A percentile compares a stretch with the other conserved stretches of the same genome.
Conservation (phyloP, 2,797 vertebrate species). For the Eulemur albifrons region DNA sequence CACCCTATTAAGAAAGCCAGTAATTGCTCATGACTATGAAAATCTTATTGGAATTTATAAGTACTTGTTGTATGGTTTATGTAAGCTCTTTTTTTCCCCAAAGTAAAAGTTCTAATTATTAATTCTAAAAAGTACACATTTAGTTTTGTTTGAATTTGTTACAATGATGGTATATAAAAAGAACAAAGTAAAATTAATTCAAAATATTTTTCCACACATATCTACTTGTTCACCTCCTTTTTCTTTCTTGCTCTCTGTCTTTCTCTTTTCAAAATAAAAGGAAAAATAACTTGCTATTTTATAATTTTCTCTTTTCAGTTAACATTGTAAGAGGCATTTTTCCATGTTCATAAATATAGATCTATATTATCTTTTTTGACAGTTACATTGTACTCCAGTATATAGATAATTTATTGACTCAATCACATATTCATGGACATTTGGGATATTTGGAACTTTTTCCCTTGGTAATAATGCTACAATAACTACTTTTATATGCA, state of each 20-base stretch:
- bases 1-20: background rate
- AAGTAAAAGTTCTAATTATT: slow-evolving; percentile 37
- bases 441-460: slow-evolving; percentile 25
- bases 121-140: slow-evolving; percentile 1
- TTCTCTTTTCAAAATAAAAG: slow-evolving; percentile 35
- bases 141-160: slow-evolving; percentile 24
- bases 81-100: background rate
- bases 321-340: background rate
- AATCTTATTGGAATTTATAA: slow-evolving; percentile 28
- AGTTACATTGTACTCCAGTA: background rate
- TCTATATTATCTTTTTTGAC: background rate
- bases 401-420: background rate
- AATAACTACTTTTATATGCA: background rate
- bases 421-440: slow-evolving; percentile 7
- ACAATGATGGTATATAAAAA: background rate
- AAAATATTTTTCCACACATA: slow-evolving; percentile 30
- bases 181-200: slow-evolving; percentile 30
- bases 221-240: background rate
- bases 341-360: slow-evolving; percentile 11
- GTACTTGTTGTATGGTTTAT: background rate
- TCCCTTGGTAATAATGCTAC: background rate
- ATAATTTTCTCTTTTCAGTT: background rate
- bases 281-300: background rate
- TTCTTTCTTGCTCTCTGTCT: background rate
- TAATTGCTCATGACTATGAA: slow-evolving; percentile 5